Evolutionary conservation across 2,113 vertebrate species (phyloP).

Genomic region (Callionymus lyra): DNA sequence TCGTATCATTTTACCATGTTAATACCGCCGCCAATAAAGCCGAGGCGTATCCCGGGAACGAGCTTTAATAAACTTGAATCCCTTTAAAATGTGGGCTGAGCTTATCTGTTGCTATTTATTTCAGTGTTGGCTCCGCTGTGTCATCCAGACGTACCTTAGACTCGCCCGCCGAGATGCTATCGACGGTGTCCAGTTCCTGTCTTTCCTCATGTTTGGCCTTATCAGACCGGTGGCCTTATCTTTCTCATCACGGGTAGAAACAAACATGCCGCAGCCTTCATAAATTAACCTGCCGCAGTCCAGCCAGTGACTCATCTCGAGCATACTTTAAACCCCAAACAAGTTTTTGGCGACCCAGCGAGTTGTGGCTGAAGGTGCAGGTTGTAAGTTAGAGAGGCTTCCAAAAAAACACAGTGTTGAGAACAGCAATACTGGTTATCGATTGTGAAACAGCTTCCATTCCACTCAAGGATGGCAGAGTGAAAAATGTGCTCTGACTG

Average conservation of each 20-base stretch:
- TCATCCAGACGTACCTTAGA: conserved; percentile 17
- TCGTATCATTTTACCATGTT: no score
- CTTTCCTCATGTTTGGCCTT: conserved; percentile 30
- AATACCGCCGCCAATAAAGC: no score
- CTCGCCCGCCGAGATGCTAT: conserved; percentile 37
- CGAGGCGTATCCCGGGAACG: no score
- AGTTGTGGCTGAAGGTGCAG: no score
- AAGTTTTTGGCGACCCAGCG: no score
- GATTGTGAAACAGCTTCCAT: conserved; percentile 45
- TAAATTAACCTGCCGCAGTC: conserved; percentile 26
- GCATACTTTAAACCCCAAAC: no score
- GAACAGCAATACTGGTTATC: conserved; percentile 38
- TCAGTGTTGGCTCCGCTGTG: conserved; percentile 1
- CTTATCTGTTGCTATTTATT: conserved; percentile 6
- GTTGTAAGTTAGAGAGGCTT: conserved; percentile 7
- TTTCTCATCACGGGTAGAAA: conserved; percentile 29
- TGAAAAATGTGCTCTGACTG: conserved; percentile 44
- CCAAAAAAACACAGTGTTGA: conserved; percentile 19
- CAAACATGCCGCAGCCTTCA: conserved; percentile 27
- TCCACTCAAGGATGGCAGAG: conserved; percentile 23
- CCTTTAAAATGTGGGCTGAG: no score
- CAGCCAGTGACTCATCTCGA: conserved; percentile 36
- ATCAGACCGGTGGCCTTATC: conserved; percentile 49
- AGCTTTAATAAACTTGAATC: no score
- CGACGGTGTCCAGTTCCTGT: conserved; percentile 29